phyloP scores from a whole-genome alignment of 2,797 vertebrate species.

The Thalassophryne amazonica region DNA sequence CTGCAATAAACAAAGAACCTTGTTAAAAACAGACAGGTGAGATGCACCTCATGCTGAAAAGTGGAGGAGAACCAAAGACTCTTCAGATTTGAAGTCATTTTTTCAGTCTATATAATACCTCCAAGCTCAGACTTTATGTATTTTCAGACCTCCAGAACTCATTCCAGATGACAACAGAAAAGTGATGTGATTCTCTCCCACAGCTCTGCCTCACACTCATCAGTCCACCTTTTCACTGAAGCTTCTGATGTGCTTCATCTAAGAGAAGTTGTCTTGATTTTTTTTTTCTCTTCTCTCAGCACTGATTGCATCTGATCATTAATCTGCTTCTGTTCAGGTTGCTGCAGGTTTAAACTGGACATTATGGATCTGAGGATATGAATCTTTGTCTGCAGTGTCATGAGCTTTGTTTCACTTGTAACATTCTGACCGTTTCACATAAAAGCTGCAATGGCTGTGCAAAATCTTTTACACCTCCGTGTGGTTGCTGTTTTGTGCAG shows the following conservation, averaged over 20 bases:
- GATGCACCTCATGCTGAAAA: too few species aligned
- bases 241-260: constrained; percentile 47
- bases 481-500: too few species aligned
- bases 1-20: constrained; percentile 6
- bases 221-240: constrained; percentile 48
- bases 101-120: constrained; percentile 20
- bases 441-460: too few species aligned
- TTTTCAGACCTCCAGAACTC: constrained; percentile 24
- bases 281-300: not conserved
- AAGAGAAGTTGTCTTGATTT: constrained; percentile 59
- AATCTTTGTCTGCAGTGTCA: not conserved
- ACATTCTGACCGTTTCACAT: too few species aligned
- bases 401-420: not conserved
- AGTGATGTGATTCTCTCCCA: constrained; percentile 4
- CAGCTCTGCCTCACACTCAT: constrained; percentile 9
- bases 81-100: constrained; percentile 34
- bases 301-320: constrained; percentile 48
- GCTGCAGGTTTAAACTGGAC: constrained; percentile 22
- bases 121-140: constrained; percentile 30
- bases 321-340: constrained; percentile 15
- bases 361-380: constrained; percentile 7
- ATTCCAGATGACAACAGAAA: constrained; percentile 2
- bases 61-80: constrained; percentile 6
- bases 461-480: too few species aligned
- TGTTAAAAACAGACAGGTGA: constrained; percentile 2